Base-by-base conservation (phyloP, 37 sponge, comb jelly and placozoan species). In the Axinella damicornis region DNA sequence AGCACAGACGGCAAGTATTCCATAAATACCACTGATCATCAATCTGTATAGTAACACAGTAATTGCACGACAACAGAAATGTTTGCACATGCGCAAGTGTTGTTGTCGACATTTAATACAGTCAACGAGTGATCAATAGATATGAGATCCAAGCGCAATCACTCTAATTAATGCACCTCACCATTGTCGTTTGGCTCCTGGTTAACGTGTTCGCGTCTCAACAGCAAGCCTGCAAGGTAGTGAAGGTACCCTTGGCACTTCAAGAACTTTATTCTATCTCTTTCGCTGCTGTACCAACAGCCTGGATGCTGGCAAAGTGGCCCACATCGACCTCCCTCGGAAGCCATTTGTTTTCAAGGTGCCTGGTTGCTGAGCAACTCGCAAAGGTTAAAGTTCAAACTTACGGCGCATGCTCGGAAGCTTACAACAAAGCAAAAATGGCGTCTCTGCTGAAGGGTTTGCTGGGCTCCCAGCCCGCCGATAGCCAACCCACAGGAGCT, bases 251-350 rank as follows among this genome's bases (percentile, higher is more conserved):
- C 27, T 17, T 39, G 9, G 1, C 41, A 6, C 19, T 24, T 81
- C 1, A 33, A 57, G n/a, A 53, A 9, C 36, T 27, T 13, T 4
- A 19, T 2, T 53, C 33, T 25, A 9, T n/a, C 25, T 18, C 31
- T 57, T 28, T 6, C 17, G 1, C 20, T 30, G 59, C 46, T 57
- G 17, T 76, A 35, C 89, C 89, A 88, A 53, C 89, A 88, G 54
- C 77, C 76, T 28, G 89, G 89, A 57, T 88, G 89, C 71, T 88
- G 89, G 67, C 89, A 88, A 31, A 82, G 70, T 1, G 81, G 82
- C 19, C 83, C 89, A 57, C 89, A 88, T 24, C 79, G 41, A 6
- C 54, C 40, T 31, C 55, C 69, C 32, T 25, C 71, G 12, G 22
- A 63, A 5, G 74, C 75, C 84, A 83, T 83, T 76, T 69, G 28